A percentile compares a stretch with the other conserved stretches of the same genome.
Evolutionary conservation across 2,113 vertebrate genomes (phyloP).

Genomic region (Ellobius talpinus): DNA sequence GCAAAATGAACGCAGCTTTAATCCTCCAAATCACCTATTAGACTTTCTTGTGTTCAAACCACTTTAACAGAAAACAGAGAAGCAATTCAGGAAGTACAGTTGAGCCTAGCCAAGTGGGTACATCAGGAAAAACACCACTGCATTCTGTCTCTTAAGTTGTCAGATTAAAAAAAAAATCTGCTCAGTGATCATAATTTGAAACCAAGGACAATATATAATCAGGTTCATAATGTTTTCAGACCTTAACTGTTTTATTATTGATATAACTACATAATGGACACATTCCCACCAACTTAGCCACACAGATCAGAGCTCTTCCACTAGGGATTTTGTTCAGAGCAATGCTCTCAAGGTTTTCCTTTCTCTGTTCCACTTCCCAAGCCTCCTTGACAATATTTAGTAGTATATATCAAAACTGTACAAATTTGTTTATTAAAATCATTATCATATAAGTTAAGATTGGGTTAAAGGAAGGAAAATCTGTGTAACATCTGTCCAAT

Average conservation of each 20-base stretch:
- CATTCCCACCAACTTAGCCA: too few species aligned
- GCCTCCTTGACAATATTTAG: not conserved
- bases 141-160: not conserved
- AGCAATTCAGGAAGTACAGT: not conserved
- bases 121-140: not conserved
- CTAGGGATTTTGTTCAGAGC: not conserved
- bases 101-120: not conserved
- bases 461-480: too few species aligned
- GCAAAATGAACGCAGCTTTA: not conserved
- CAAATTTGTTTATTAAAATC: slow-evolving; percentile 18
- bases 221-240: not conserved
- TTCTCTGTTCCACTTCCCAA: not conserved
- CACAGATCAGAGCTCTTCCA: not conserved
- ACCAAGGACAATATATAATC: not conserved
- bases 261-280: not conserved
- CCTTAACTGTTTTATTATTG: not conserved
- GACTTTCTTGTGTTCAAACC: not conserved
- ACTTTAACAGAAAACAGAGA: not conserved
- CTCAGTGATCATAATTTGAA: slow-evolving; percentile 1
- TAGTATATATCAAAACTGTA: not conserved
- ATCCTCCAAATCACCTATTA: not conserved
- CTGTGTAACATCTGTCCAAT: not conserved
- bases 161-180: not conserved
- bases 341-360: not conserved
- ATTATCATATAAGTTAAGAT: not conserved